phyloP scores from a whole-genome alignment of 2,113 vertebrate species.

The Melanocharis versteri region DNA sequence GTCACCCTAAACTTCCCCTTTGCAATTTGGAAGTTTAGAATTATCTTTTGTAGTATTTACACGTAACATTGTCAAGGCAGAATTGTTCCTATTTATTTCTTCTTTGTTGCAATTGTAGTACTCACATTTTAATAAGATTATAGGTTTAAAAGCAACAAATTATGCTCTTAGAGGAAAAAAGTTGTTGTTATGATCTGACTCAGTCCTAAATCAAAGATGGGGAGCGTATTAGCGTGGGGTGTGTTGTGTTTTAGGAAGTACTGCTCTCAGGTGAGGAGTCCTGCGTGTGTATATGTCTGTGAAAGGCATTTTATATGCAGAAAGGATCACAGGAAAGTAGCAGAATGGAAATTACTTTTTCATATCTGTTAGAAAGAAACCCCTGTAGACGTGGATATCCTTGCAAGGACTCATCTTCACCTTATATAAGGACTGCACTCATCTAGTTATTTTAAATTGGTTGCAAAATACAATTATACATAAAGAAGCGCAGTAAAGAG shows the following conservation, averaged over 20 bases:
- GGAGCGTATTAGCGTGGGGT: background rate
- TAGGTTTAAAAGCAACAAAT: background rate
- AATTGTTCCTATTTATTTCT: background rate
- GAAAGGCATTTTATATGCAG: conserved; percentile 46
- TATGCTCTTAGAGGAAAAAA: background rate
- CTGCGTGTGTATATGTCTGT: background rate
- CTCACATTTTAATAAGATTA: background rate
- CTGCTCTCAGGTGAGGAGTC: background rate
- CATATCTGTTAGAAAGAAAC: conserved; percentile 48
- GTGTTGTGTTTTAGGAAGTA: background rate
- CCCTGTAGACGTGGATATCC: conserved; percentile 24
- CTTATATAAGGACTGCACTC: conserved; percentile 34
- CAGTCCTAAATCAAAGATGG: background rate
- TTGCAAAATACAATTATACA: conserved; percentile 60
- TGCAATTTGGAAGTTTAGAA: background rate
- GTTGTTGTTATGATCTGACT: background rate
- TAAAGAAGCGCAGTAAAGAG: conserved; percentile 15
- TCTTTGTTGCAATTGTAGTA: background rate
- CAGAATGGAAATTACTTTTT: conserved; percentile 62
- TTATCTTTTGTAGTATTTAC: background rate
- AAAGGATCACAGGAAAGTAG: background rate
- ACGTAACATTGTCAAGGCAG: background rate
- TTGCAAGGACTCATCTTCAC: conserved; percentile 38
- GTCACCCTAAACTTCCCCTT: background rate
- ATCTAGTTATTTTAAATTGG: conserved; percentile 65